Evolutionary conservation across 2,888 invertebrate species (phyloP).

Genomic region (Pseudanteris insignis): DNA sequence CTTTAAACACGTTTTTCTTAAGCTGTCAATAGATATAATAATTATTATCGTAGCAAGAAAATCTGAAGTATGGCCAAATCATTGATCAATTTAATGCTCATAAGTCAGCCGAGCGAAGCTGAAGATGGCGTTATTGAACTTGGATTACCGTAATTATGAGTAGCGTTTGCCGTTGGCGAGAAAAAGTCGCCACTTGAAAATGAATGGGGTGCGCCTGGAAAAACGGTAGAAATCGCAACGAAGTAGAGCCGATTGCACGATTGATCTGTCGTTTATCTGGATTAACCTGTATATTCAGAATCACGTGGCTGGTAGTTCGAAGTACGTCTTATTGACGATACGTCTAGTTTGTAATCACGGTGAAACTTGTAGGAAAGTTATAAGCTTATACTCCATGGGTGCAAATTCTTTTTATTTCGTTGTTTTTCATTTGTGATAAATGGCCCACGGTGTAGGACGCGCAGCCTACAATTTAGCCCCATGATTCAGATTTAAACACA

Average conservation of each 20-base stretch:
- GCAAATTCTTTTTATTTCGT: neutral
- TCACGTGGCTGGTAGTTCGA: conserved; percentile 17
- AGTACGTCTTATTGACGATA: conserved; percentile 19
- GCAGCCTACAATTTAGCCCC: conserved; percentile 20
- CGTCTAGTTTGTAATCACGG: conserved; percentile 27
- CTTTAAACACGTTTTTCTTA: too few species aligned
- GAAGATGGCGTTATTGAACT: conserved; percentile 40
- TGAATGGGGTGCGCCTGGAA: conserved; percentile 4
- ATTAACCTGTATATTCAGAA: conserved; percentile 17
- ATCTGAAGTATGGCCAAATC: too few species aligned
- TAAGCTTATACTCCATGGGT: conserved; percentile 6
- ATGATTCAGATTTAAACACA: too few species aligned
- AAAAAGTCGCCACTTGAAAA: conserved; percentile 6
- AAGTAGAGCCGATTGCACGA: conserved; percentile 23
- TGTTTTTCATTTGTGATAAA: conserved; percentile 29
- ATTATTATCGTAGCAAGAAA: too few species aligned
- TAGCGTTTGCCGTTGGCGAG: conserved; percentile 1
- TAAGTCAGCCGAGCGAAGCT: too few species aligned
- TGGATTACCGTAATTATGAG: conserved; percentile 3
- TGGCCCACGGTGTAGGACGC: conserved; percentile 15
- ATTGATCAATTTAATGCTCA: too few species aligned
- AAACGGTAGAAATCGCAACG: conserved; percentile 29
- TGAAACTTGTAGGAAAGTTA: conserved; percentile 30
- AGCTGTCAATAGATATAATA: too few species aligned
- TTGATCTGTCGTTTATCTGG: conserved; percentile 28